Conservation (phyloP, 92 coral and sea anemone species). For the Pocillopora grandis region DNA sequence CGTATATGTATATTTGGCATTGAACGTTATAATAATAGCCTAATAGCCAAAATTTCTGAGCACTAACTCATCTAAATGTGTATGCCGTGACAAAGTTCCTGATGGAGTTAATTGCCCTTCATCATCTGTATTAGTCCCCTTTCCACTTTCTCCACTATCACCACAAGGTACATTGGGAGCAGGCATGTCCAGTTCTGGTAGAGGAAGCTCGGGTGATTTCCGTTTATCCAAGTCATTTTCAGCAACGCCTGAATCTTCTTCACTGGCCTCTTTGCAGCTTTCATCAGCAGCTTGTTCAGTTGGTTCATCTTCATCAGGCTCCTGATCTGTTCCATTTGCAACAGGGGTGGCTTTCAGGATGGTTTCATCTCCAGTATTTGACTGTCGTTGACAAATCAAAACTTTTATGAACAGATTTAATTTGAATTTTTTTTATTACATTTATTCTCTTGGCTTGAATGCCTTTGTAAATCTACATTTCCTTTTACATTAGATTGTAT, state of each 20-base stretch:
- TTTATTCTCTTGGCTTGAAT: too few relatives aligned
- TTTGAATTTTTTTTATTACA: neutral
- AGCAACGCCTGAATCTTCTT: neutral
- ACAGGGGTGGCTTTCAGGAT: neutral
- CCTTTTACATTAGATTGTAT: too few relatives aligned
- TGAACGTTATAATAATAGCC: too few relatives aligned
- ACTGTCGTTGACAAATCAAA: neutral
- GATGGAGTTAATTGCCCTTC: slow-evolving; percentile 44
- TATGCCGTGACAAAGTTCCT: slow-evolving; percentile 32
- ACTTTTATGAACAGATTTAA: neutral
- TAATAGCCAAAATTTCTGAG: too few relatives aligned
- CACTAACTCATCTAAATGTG: slow-evolving; percentile 36
- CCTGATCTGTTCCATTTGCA: slow-evolving; percentile 27
- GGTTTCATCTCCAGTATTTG: neutral
- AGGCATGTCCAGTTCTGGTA: slow-evolving; percentile 8
- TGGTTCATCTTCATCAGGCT: slow-evolving; percentile 3
- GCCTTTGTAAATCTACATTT: too few relatives aligned
- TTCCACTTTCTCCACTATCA: slow-evolving; percentile 7
- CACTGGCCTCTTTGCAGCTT: slow-evolving; percentile 1
- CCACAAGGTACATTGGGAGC: neutral
- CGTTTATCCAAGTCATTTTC: neutral
- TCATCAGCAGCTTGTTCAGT: neutral
- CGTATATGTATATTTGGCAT: too few relatives aligned
- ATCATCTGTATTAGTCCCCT: slow-evolving; percentile 24
- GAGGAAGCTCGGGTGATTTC: slow-evolving; percentile 21